Percentiles rank a stretch among this genome's conserved stretches.
These are phyloP conservation scores for Grammomys surdaster DNA, from an alignment of 2,113 vertebrate species.

Conservation along the genomic window DNA sequence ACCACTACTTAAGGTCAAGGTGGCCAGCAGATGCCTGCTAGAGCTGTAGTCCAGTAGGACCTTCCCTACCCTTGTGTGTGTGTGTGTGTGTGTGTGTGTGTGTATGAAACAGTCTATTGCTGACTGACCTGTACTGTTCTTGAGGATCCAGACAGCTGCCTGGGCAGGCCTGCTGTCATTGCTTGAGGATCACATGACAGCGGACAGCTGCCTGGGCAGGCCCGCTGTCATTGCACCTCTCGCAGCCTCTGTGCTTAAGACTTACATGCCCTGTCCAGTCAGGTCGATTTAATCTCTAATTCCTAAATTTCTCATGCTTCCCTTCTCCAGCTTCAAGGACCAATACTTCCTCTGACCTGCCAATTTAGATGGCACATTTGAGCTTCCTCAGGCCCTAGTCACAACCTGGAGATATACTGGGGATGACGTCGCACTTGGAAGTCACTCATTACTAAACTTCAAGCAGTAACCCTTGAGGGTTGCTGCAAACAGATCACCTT, in stretches of 20 bases:
- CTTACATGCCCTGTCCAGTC: neutral
- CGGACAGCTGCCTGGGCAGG: neutral
- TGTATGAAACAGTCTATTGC: neutral
- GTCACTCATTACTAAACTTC: neutral
- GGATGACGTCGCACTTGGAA: neutral
- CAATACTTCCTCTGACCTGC: neutral
- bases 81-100: neutral
- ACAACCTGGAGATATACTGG: neutral
- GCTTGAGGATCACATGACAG: neutral
- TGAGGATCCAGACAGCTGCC: neutral
- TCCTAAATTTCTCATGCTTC: neutral
- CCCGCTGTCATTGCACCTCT: neutral
- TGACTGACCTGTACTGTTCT: neutral
- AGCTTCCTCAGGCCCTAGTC: neutral
- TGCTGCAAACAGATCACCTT: neutral
- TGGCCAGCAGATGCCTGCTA: neutral
- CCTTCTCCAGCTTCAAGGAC: neutral
- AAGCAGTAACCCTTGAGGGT: neutral
- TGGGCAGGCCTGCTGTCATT: too few relatives aligned
- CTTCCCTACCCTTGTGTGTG: neutral
- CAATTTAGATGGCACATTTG: neutral
- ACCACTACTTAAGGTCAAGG: neutral
- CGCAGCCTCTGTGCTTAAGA: neutral
- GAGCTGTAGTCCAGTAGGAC: neutral
- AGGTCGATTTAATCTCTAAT: neutral